Base-by-base conservation (phyloP, 2,113 vertebrate species). In the Meriones unguiculatus region DNA sequence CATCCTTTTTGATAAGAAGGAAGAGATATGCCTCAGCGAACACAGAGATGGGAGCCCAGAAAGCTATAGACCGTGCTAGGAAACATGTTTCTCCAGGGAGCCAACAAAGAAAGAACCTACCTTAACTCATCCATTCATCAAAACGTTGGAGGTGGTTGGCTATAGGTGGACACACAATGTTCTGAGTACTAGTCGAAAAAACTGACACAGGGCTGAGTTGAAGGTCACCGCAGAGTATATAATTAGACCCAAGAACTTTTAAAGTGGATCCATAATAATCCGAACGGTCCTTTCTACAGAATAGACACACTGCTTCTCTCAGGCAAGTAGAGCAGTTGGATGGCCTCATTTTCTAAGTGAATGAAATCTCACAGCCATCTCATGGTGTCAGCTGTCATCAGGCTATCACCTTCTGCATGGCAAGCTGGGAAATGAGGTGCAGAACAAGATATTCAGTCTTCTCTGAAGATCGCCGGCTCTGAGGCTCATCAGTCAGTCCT, bases 391-490 rank as follows among this genome's bases (percentile, higher is more conserved):
- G 77, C 82, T 94, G 57, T 97, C 91, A 95, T 72, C 65, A 88
- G 62, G 54, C 75, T 41, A 17, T 10, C 2, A 3, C 67, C 67
- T 85, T 85, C 92, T 92, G 52, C 89, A 62, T 90, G 88, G 89
- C 87, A 97, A 38, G 38, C 89, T 91, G 92, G 72, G 54, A 95
- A 96, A 97, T 75, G 77, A 95, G 57, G 64, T 64, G 30, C 28
- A 14, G 25, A 80, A 50, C 46, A 81, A 57, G 32, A 80, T 17
- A 87, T 41, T 87, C 57, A 54, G 77, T 15, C 86, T 86, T 95
- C n/a, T 73, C 80, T 32, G 32, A 54, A 62, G 69, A 89, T n/a
- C 22, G 30, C 25, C 30, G 41, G 62, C 50, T 87, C 22, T 3
- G 8, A 41, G 77, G 41, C 64, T 59, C 87, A 84, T 89, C 91